A percentile compares a stretch with the other conserved stretches of the same genome.
These are phyloP conservation scores for Lucifuga dentata DNA, from an alignment of 2,113 vertebrate genomes.

Conservation along the genomic window DNA sequence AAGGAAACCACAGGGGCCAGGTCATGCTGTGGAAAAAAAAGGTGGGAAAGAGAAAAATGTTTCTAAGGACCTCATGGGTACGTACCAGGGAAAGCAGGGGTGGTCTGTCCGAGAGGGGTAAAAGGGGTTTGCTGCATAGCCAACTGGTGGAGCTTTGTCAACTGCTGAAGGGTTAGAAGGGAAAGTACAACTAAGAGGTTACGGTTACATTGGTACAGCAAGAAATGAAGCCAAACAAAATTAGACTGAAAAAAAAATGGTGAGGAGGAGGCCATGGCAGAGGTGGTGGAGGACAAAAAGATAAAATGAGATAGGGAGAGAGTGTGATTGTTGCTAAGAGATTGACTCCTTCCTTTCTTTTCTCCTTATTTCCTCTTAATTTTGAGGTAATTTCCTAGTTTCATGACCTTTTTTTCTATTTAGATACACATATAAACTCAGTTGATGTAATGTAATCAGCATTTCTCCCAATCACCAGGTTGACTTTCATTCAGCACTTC, in stretches of 20 bases:
- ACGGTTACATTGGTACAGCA: constrained; percentile 91
- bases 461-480: constrained; percentile 25
- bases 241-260: constrained; percentile 72
- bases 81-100: constrained; percentile 99
- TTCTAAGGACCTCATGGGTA: constrained; percentile 92
- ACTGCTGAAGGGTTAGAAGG: constrained; percentile 98
- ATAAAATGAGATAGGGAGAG: constrained; percentile 50
- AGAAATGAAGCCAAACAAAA: constrained; percentile 86
- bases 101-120: constrained; percentile 99
- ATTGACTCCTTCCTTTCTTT: neutral
- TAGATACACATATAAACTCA: no score
- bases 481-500: constrained; percentile 12
- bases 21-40: constrained; percentile 60
- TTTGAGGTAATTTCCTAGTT: neutral
- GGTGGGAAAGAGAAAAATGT: constrained; percentile 83
- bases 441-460: no score
- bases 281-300: constrained; percentile 82
- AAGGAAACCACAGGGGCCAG: constrained; percentile 49
- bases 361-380: neutral
- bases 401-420: neutral
- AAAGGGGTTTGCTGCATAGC: constrained; percentile 99
- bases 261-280: constrained; percentile 85
- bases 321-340: constrained; percentile 43
- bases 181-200: constrained; percentile 99
- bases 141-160: constrained; percentile 99